Base-by-base conservation (phyloP, 2,113 vertebrate genomes). In the Reinhardtius hippoglossoides region DNA sequence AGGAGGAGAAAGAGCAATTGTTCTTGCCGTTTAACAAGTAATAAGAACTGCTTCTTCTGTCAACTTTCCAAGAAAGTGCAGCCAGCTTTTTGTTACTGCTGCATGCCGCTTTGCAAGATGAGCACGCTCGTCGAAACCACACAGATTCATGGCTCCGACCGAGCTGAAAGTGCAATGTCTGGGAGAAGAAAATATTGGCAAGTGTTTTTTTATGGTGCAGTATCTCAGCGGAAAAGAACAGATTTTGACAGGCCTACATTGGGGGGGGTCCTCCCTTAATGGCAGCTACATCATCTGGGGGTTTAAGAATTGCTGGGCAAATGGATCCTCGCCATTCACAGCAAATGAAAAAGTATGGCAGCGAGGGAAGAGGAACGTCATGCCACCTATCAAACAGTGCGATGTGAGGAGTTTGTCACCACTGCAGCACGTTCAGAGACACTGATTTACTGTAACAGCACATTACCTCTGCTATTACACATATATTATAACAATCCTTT, bases 301-400 rank as follows among this genome's bases (percentile, higher is more conserved):
- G 76, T 75, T 9, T 76, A 58, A 44, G 61, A 80, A 87, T 70
- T 75, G 76, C 77, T 52, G 64, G 12, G 27, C 24, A 71, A 85
- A 83, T 83, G 64, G 80, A 75, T 82, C 67, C 74, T 67, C 54
- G 55, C 61, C 0, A 10, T 64, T 31, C 40, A 14, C 27, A 50
- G 61, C 40, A 40, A 64, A 80, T 83, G 72, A 82, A 56, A 74
- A 78, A 80, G 57, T 15, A 40, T 2, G 3, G n/a, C 16, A 12
- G 42, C 0, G 31, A 66, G 76, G 18, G 26, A 67, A 26, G 57
- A 73, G 78, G 27, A 69, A 58, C 37, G 70, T 46, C 60, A 52
- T 6, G 26, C 16, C 48, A 67, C 67, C 71, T 55, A 65, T 84
- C 42, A 72, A 68, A 83, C 3, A 40, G 31, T 3, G 56, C 52